Conservation (phyloP, 2,113 vertebrate species). For the Probosciger aterrimus region DNA sequence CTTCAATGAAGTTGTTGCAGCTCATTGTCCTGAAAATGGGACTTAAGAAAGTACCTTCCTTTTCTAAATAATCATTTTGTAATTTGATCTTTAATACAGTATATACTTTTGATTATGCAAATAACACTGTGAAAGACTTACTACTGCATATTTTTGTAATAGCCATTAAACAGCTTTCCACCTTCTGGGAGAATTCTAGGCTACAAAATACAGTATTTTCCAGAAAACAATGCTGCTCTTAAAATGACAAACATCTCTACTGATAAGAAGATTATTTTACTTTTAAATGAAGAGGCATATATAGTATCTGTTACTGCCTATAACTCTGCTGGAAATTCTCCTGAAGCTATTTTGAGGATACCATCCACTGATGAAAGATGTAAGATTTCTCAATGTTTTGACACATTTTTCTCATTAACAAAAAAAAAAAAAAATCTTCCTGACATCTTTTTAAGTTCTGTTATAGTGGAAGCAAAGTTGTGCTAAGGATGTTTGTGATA, state of each 20-base stretch:
- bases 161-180: conserved; percentile 29
- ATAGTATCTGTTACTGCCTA: conserved; percentile 55
- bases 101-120: neutral
- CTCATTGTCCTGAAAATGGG: neutral
- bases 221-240: conserved; percentile 30
- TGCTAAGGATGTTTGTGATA: neutral
- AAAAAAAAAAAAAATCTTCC: neutral
- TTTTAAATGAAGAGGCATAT: conserved; percentile 49
- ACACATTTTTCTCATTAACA: neutral
- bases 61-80: neutral
- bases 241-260: neutral
- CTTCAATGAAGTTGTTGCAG: neutral
- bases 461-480: neutral
- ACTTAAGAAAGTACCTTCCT: neutral
- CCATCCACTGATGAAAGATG: conserved; percentile 64
- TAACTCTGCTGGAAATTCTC: conserved; percentile 70
- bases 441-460: neutral
- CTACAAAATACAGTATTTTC: conserved; percentile 69
- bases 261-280: neutral
- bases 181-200: conserved; percentile 53
- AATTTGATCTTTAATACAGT: neutral
- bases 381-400: neutral
- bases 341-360: conserved; percentile 66
- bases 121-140: neutral
- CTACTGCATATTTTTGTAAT: neutral